These are phyloP conservation scores for Acheta domesticus DNA, from an alignment of 2,888 invertebrate species.

Conservation along the genomic window DNA sequence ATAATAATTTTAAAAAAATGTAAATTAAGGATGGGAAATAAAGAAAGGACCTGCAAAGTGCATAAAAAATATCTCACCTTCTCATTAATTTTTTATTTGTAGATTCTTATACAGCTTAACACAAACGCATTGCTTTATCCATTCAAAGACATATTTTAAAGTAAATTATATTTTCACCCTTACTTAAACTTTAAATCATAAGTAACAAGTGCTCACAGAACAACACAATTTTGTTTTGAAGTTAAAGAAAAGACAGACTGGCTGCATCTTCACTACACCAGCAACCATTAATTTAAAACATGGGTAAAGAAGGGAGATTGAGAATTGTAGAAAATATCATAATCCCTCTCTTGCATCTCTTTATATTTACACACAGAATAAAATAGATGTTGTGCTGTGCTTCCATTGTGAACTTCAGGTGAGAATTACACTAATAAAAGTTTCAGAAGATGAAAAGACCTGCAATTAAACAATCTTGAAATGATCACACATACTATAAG, in stretches of 20 bases:
- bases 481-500: neutral
- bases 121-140: slow-evolving; percentile 10
- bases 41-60: too few relatives aligned
- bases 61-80: neutral
- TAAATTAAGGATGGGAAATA: too few relatives aligned
- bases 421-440: neutral
- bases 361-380: neutral
- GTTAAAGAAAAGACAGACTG: neutral
- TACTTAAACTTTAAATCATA: neutral
- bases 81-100: slow-evolving; percentile 3
- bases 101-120: slow-evolving; percentile 1
- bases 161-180: neutral
- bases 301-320: too few relatives aligned
- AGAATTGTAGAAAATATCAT: too few relatives aligned
- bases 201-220: slow-evolving; percentile 18
- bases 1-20: too few relatives aligned
- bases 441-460: neutral
- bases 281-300: too few relatives aligned
- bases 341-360: neutral
- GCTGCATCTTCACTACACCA: too few relatives aligned
- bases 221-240: neutral
- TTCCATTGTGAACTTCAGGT: neutral
- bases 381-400: slow-evolving; percentile 18
- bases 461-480: neutral
- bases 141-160: slow-evolving; percentile 8